phyloP scores from a whole-genome alignment of 2,888 invertebrate genomes.

The Aphodius sticticus region DNA sequence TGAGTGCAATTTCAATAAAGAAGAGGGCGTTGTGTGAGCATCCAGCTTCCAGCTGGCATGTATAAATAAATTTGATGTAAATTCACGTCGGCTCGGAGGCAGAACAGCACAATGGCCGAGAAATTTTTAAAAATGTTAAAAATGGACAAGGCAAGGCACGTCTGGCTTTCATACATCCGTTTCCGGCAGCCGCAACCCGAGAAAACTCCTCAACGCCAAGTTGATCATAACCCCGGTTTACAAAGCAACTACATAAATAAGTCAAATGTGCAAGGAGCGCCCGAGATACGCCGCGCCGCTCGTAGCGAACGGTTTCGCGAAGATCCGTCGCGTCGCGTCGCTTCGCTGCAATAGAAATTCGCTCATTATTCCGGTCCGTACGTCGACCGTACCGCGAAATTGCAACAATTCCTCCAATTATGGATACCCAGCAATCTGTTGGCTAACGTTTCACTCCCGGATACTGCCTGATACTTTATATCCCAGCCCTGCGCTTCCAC shows the following conservation, averaged over 20 bases:
- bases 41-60: conserved; percentile 14
- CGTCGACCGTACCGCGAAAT: neutral
- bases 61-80: conserved; percentile 26
- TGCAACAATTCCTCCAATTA: conserved; percentile 14
- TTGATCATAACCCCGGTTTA: conserved; percentile 13
- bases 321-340: neutral
- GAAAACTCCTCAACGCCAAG: conserved; percentile 20
- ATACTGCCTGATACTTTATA: conserved; percentile 11
- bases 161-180: conserved; percentile 18
- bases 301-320: neutral
- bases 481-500: neutral
- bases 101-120: conserved; percentile 15
- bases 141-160: conserved; percentile 28
- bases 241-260: conserved; percentile 17
- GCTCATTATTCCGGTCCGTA: conserved; percentile 16
- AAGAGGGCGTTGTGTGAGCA: neutral
- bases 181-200: conserved; percentile 9
- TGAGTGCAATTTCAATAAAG: conserved; percentile 23
- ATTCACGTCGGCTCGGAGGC: conserved; percentile 14
- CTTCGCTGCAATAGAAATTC: neutral
- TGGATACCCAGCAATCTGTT: conserved; percentile 10
- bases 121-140: conserved; percentile 26
- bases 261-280: conserved; percentile 9
- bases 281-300: neutral
- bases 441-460: conserved; percentile 10